Evolutionary conservation across 2,888 invertebrate genomes (phyloP).

Genomic region (Apantesis nais): DNA sequence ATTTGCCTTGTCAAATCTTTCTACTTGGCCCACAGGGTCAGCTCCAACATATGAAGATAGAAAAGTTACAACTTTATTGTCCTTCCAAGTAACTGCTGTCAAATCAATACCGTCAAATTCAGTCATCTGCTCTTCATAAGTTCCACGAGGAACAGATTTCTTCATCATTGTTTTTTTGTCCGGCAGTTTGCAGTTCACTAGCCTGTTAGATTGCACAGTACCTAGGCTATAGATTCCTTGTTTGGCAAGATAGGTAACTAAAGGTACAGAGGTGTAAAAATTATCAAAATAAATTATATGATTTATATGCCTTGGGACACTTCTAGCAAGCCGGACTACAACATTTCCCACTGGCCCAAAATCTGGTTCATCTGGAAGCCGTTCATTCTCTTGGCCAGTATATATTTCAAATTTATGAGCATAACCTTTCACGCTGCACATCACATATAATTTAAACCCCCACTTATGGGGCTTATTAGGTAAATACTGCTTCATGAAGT

Average conservation of each 20-base stretch:
- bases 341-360: slow-evolving; percentile 50
- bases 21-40: slow-evolving; percentile 40
- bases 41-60: slow-evolving; percentile 55
- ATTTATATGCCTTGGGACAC: slow-evolving; percentile 40
- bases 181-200: slow-evolving; percentile 50
- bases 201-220: slow-evolving; percentile 38
- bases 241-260: slow-evolving; percentile 48
- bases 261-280: slow-evolving; percentile 51
- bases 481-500: too few species aligned
- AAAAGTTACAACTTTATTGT: slow-evolving; percentile 54
- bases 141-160: slow-evolving; percentile 48
- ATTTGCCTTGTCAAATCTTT: slow-evolving; percentile 46
- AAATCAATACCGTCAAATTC: slow-evolving; percentile 51
- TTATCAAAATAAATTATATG: neutral
- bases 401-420: slow-evolving; percentile 47
- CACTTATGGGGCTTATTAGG: too few species aligned
- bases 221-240: slow-evolving; percentile 38
- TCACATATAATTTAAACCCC: slow-evolving; percentile 43
- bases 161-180: slow-evolving; percentile 52
- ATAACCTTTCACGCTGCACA: slow-evolving; percentile 43
- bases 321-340: slow-evolving; percentile 46
- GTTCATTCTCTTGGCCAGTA: slow-evolving; percentile 45
- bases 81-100: slow-evolving; percentile 51
- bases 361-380: slow-evolving; percentile 51
- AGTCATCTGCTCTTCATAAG: slow-evolving; percentile 51